These are phyloP conservation scores for Heteractis magnifica DNA, from an alignment of 92 coral and sea anemone genomes.

Conservation along the genomic window DNA sequence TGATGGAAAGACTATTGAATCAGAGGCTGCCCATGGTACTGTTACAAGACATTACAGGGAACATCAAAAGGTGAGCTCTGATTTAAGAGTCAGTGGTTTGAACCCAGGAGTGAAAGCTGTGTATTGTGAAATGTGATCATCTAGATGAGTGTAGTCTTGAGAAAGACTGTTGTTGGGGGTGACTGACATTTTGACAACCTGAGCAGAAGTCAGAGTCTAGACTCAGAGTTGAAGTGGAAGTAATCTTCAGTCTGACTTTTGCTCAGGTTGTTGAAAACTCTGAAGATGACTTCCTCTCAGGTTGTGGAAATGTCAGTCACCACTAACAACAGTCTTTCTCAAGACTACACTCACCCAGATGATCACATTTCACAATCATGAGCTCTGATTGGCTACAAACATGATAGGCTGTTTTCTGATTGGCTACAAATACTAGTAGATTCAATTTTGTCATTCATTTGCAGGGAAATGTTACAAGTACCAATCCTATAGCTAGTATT, in stretches of 20 bases:
- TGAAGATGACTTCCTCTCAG: too few relatives aligned
- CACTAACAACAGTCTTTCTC: too few relatives aligned
- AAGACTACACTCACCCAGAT: too few relatives aligned
- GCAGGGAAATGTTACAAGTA: conserved; percentile 91
- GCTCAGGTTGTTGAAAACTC: too few relatives aligned
- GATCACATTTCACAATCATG: neutral
- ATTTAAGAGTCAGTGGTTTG: neutral
- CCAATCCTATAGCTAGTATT: conserved; percentile 95
- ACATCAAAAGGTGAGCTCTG: conserved; percentile 72
- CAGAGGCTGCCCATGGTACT: conserved; percentile 99
- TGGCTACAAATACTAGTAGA: neutral
- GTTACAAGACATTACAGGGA: conserved; percentile 98
- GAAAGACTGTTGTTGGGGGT: too few relatives aligned
- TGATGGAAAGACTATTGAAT: conserved; percentile 96
- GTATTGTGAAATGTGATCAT: neutral
- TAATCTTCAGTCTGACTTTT: too few relatives aligned
- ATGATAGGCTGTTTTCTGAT: neutral
- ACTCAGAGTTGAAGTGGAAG: too few relatives aligned
- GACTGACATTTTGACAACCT: too few relatives aligned
- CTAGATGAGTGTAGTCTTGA: too few relatives aligned
- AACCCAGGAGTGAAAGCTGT: neutral
- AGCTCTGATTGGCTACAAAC: neutral
- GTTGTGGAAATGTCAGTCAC: too few relatives aligned
- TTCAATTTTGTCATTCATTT: neutral
- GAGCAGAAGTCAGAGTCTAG: too few relatives aligned